Base-by-base conservation (phyloP, 2,888 invertebrate genomes). In the Phalera bucephala region DNA sequence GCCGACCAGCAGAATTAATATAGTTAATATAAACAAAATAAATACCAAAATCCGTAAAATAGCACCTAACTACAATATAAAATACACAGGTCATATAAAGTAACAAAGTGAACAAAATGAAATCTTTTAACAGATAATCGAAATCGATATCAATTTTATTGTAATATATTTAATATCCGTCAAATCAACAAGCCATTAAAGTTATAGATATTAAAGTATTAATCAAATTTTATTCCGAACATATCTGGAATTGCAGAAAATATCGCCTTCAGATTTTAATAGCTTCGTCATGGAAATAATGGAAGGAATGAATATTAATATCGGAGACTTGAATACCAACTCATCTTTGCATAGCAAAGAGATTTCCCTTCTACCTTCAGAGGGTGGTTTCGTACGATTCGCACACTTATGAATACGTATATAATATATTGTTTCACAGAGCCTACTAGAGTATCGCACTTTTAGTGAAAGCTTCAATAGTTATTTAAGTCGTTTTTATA, bases 281-380 rank as follows among this genome's bases (percentile, higher is more conserved):
- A 72, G 77, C 72, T 60, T 64, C 65, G 73, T 76, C 67, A 70
- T 67, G 70, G 59, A 71, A 73, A 80, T 80, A 79, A 81, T 77
- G 70, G 68, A 63, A 52, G 61, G 63, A 76, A 81, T 81, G 78
- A 82, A 82, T 80, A 81, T 80, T 81, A 80, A 81, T 80, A 75
- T 27, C 65, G 60, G 48, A 45, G 58, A 69, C 69, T 71, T 75
- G 72, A 79, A 81, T 76, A 66, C 72, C 68, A 73, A 63, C 58
- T 66, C 68, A 55, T 75, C 72, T 80, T 80, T 76, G 76, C 72
- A 79, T 72, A 75, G 73, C 76, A 75, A 78, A 80, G 74, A 72
- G 74, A 76, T 68, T 72, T 61, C 60, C 52, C 58, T 51, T 55
- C 53, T 52, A 31, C 25, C 36, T 20, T 14, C 22, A 12, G 34